phyloP scores from a whole-genome alignment of 2,113 vertebrate species.

The Dasyornis broadbenti region DNA sequence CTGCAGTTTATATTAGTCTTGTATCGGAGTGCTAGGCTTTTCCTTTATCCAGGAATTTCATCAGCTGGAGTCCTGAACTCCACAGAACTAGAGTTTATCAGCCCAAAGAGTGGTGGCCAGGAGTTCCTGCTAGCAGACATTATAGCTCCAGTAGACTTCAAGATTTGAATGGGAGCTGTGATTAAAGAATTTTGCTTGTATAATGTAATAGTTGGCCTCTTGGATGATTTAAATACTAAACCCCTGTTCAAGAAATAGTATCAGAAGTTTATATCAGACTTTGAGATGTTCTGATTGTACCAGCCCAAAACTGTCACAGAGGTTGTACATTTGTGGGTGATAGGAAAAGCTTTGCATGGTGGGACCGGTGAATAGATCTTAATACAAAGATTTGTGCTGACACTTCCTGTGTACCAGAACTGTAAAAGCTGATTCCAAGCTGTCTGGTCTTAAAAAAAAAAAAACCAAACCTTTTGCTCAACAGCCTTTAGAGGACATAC shows the following conservation, averaged over 20 bases:
- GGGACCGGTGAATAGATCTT: not conserved
- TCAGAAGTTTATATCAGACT: not conserved
- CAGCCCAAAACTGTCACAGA: not conserved
- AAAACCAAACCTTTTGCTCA: not conserved
- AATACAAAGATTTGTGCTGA: not conserved
- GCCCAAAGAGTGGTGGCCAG: not conserved
- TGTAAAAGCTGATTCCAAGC: not conserved
- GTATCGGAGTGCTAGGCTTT: not conserved
- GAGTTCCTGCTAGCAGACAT: not conserved
- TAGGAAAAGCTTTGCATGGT: not conserved
- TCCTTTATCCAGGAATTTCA: not conserved
- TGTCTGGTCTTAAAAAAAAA: not conserved
- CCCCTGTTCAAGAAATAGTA: not conserved
- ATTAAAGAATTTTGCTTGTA: not conserved
- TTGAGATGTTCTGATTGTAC: not conserved
- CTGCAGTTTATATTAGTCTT: not conserved
- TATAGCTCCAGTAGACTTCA: not conserved
- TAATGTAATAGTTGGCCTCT: not conserved
- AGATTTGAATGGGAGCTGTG: not conserved
- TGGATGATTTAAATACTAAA: not conserved
- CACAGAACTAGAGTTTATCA: not conserved
- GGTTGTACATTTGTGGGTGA: not conserved
- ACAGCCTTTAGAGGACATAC: not conserved
- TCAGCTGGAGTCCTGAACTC: not conserved
- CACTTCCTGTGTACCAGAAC: not conserved